These are phyloP conservation scores for Aphaenogaster floridana DNA, from an alignment of 1,140 invertebrate genomes.

Conservation along the genomic window DNA sequence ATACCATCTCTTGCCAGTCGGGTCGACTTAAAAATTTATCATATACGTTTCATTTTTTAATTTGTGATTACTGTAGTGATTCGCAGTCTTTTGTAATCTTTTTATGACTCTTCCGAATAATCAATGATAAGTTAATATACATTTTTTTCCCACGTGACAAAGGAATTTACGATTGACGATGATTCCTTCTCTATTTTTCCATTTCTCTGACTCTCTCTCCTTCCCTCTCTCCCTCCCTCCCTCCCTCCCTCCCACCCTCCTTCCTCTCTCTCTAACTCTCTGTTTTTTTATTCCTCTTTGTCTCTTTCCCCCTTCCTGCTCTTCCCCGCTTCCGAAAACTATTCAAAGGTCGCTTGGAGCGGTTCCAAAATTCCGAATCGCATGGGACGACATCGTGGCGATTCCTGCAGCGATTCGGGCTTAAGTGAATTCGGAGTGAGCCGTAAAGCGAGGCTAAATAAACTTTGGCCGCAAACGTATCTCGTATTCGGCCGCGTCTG, in stretches of 20 bases:
- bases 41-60: background rate
- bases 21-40: too few species aligned
- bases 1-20: too few species aligned
- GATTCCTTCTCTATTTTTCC: constrained; percentile 26
- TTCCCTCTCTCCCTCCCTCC: constrained; percentile 40
- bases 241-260: constrained; percentile 17
- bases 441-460: constrained; percentile 85
- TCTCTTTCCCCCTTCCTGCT: constrained; percentile 49
- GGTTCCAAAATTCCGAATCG: constrained; percentile 85
- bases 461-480: constrained; percentile 80
- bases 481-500: constrained; percentile 73
- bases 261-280: constrained; percentile 44
- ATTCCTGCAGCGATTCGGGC: constrained; percentile 81
- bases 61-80: background rate
- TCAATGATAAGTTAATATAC: constrained; percentile 54
- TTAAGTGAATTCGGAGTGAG: constrained; percentile 85
- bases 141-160: constrained; percentile 59
- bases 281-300: constrained; percentile 49
- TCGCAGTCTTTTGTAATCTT: constrained; percentile 40
- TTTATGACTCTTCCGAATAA: background rate
- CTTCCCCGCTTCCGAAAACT: constrained; percentile 77
- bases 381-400: constrained; percentile 75
- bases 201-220: constrained; percentile 7
- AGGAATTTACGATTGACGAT: constrained; percentile 66
- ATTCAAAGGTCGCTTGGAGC: constrained; percentile 86